Conservation (phyloP, 2,113 vertebrate species). For the Bos indicus region DNA sequence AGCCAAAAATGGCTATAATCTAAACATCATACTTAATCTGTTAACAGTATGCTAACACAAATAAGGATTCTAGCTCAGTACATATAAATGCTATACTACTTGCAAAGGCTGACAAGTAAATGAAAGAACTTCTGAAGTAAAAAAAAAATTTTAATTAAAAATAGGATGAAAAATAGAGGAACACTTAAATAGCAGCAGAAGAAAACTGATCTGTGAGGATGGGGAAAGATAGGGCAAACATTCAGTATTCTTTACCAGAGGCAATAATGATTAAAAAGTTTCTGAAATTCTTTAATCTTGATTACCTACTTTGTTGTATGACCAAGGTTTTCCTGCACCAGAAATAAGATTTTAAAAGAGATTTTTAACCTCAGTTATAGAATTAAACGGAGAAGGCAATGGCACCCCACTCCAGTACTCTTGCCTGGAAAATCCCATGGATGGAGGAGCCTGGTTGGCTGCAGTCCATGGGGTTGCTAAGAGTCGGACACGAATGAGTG, state of each 20-base stretch:
- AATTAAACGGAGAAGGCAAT: not conserved
- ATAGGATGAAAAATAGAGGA: not conserved
- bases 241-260: not conserved
- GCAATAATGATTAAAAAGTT: not conserved
- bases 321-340: not conserved
- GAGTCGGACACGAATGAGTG: no score
- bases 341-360: not conserved
- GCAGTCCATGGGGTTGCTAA: no score
- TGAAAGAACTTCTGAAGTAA: not conserved
- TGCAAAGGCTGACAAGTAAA: not conserved
- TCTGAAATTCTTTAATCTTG: constrained; percentile 4
- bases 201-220: not conserved
- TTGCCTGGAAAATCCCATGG: no score
- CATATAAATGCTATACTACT: not conserved
- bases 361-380: not conserved
- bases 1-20: not conserved
- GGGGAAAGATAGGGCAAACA: not conserved
- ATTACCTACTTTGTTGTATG: not conserved
- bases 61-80: not conserved
- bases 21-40: not conserved
- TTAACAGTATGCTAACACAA: not conserved
- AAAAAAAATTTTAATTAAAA: not conserved
- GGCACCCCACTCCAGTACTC: no score
- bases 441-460: no score
- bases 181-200: not conserved